Evolutionary conservation across 1,140 invertebrate genomes (phyloP), one percentile per base, ranked within the genome.

Genomic region (Trinorchestia longiramus): DNA sequence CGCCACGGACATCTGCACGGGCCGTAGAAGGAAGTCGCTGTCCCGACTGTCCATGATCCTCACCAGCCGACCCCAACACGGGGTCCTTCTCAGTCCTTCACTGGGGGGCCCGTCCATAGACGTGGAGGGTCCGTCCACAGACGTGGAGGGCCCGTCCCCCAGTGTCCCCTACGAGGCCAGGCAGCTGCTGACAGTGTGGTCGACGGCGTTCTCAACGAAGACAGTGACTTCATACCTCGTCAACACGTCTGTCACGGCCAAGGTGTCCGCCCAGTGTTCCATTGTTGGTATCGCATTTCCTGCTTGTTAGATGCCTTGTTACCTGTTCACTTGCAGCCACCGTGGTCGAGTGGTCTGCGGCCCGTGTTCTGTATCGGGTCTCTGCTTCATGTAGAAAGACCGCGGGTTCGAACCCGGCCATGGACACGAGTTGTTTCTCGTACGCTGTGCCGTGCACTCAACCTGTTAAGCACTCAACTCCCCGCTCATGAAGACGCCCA

Each of bases 181-280:
- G 41, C 42, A 90, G 88, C 88, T 90, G 0, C 88, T 90, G 88
- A 90, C 88, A 41, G 88, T 90, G 23, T 90, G 88, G 88, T 90
- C 88, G 88, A 90, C 88, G 43, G 88, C 88, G 3, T 90, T 90
- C 88, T 90, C 88, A 15, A 90, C 88, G 41, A 90, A 90, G 88
- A 90, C 88, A 28, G 88, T 41, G 0, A 90, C 88, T 36, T 90
- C 88, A 0, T 90, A 90, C 88, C 43, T 90, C 43, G 28, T 43
- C 88, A 90, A 90, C 88, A 90, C 88, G 88, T 90, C 88, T 11
- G 88, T 90, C 6, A 90, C 88, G 4, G 88, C 43, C 23, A 41
- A 36, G 11, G 43, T 90, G 88, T 90, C 88, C 15, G 88, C 88
- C 3, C 41, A 41, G 41, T 90, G 88, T 36, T 90, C 88, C 41